Evolutionary conservation across 1,140 invertebrate species (phyloP).

Genomic region (Lineus longissimus): DNA sequence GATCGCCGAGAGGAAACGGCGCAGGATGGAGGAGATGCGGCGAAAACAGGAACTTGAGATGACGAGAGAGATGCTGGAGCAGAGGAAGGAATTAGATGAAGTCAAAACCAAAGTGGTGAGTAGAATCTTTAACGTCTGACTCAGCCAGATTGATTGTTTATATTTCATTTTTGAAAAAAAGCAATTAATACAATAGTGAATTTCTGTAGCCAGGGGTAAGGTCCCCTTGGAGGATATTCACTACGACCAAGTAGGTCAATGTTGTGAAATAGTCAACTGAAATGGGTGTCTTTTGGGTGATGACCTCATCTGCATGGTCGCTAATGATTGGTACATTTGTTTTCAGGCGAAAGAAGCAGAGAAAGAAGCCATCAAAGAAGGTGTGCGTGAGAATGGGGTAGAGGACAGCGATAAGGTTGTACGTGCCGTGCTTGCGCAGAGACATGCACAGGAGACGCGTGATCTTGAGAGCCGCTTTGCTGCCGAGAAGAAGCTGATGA

Average conservation of each 20-base stretch:
- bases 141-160: neutral
- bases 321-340: too few species aligned
- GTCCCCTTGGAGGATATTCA: too few species aligned
- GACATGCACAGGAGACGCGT: conserved; percentile 43
- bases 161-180: neutral
- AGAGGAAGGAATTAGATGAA: conserved; percentile 47
- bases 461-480: conserved; percentile 40
- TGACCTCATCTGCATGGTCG: too few species aligned
- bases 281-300: too few species aligned
- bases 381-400: conserved; percentile 45
- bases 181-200: neutral
- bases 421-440: conserved; percentile 41
- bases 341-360: conserved; percentile 41
- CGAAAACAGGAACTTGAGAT: conserved; percentile 43
- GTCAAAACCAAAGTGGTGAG: conserved; percentile 35
- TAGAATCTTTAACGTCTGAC: too few species aligned
- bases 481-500: conserved; percentile 39
- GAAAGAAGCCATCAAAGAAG: conserved; percentile 41
- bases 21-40: conserved; percentile 39
- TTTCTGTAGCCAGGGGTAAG: too few species aligned
- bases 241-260: too few species aligned
- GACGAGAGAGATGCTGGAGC: conserved; percentile 44
- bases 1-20: conserved; percentile 29
- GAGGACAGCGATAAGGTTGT: conserved; percentile 48
- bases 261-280: too few species aligned